phyloP scores from a whole-genome alignment of 1,140 invertebrate genomes.

The Brachystomella parvula region DNA sequence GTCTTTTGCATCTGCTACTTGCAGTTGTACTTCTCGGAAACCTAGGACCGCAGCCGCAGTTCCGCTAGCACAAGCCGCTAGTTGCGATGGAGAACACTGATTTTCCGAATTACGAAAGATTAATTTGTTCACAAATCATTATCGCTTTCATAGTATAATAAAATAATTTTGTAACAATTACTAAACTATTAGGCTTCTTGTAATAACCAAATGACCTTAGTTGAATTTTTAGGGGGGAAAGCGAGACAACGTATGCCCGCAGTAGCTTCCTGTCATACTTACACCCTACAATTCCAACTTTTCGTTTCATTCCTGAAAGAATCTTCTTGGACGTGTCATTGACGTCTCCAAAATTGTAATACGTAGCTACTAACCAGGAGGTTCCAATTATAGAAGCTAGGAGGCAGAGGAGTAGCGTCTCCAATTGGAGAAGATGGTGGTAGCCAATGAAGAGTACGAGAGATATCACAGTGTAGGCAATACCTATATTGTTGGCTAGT shows the following conservation, averaged over 20 bases:
- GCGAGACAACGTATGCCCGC: background rate
- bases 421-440: background rate
- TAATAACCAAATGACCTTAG: background rate
- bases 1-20: no score
- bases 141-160: background rate
- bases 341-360: background rate
- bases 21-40: no score
- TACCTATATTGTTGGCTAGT: background rate
- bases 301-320: background rate
- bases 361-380: background rate
- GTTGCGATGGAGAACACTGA: no score
- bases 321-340: background rate
- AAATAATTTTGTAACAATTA: background rate
- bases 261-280: background rate
- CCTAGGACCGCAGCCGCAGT: no score
- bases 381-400: background rate
- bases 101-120: no score
- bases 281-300: background rate
- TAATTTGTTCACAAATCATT: background rate
- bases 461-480: background rate
- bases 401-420: background rate
- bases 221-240: background rate
- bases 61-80: no score
- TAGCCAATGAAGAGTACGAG: background rate
- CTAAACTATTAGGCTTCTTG: background rate